Conservation (phyloP, 2,888 invertebrate species). For the Apodemia zela region DNA sequence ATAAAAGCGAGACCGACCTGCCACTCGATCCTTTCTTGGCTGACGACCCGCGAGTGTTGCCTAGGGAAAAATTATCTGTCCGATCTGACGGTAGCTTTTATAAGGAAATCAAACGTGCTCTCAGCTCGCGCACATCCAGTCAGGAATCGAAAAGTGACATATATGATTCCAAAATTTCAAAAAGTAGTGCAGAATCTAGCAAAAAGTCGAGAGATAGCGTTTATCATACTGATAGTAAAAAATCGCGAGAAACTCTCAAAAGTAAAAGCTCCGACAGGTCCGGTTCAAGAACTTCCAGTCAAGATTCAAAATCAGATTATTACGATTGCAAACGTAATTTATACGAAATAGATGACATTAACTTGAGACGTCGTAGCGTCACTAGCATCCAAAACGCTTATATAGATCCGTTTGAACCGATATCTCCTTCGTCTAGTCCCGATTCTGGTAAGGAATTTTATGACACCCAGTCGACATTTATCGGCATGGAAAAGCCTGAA, state of each 20-base stretch:
- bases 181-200: slow-evolving; percentile 83
- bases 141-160: slow-evolving; percentile 86
- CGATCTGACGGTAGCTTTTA: slow-evolving; percentile 88
- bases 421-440: slow-evolving; percentile 83
- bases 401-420: slow-evolving; percentile 66
- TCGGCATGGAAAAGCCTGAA: slow-evolving; percentile 66
- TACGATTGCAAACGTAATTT: slow-evolving; percentile 82
- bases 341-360: slow-evolving; percentile 62
- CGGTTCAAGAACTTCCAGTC: slow-evolving; percentile 83
- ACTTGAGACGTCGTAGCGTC: slow-evolving; percentile 53
- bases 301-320: slow-evolving; percentile 87
- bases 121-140: slow-evolving; percentile 84
- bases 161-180: slow-evolving; percentile 83
- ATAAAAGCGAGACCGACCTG: slow-evolving; percentile 84
- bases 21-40: slow-evolving; percentile 88
- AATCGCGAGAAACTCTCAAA: slow-evolving; percentile 82
- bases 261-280: slow-evolving; percentile 82
- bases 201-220: slow-evolving; percentile 83
- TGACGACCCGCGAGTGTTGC: slow-evolving; percentile 88
- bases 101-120: slow-evolving; percentile 83
- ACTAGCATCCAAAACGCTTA: slow-evolving; percentile 63
- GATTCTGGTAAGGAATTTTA: slow-evolving; percentile 84
- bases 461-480: slow-evolving; percentile 74
- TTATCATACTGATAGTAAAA: slow-evolving; percentile 84
- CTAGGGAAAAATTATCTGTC: slow-evolving; percentile 85